Conservation (phyloP, 2,888 invertebrate genomes). For the Melitaea athalia region DNA sequence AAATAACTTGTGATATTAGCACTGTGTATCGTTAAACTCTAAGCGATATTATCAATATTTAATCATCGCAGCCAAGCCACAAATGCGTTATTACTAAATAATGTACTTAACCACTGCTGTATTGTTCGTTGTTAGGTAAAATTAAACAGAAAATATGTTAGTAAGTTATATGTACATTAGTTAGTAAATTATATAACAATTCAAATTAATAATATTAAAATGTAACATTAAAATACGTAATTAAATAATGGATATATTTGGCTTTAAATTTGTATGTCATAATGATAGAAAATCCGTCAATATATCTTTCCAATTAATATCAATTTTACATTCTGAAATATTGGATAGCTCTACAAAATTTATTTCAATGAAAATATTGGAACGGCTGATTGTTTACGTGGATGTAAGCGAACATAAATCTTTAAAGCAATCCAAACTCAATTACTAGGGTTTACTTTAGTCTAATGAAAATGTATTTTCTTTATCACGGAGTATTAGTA, state of each 20-base stretch:
- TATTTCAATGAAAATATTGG: conserved; percentile 60
- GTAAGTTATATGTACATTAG: too few relatives aligned
- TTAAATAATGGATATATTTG: too few relatives aligned
- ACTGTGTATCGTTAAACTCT: too few relatives aligned
- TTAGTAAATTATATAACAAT: too few relatives aligned
- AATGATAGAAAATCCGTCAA: background rate
- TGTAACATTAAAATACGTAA: too few relatives aligned
- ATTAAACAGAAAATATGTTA: background rate
- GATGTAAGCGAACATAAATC: conserved; percentile 66
- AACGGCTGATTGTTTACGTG: conserved; percentile 57
- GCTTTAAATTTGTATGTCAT: background rate
- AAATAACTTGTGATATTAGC: too few relatives aligned
- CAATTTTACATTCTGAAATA: conserved; percentile 12
- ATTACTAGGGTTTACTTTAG: conserved; percentile 74
- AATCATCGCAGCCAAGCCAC: too few relatives aligned
- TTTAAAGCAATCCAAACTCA: conserved; percentile 78
- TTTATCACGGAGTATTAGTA: conserved; percentile 58
- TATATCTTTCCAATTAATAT: conserved; percentile 3
- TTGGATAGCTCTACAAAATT: conserved; percentile 25
- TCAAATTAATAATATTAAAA: too few relatives aligned
- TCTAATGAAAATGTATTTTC: conserved; percentile 69
- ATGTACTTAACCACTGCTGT: too few relatives aligned
- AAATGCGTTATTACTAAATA: too few relatives aligned
- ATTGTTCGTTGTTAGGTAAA: background rate
- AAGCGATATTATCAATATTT: too few relatives aligned